Percentiles rank a stretch among this genome's conserved stretches.
phyloP scores from a whole-genome alignment of 2,797 vertebrate species.

The Xerus rutilus region DNA sequence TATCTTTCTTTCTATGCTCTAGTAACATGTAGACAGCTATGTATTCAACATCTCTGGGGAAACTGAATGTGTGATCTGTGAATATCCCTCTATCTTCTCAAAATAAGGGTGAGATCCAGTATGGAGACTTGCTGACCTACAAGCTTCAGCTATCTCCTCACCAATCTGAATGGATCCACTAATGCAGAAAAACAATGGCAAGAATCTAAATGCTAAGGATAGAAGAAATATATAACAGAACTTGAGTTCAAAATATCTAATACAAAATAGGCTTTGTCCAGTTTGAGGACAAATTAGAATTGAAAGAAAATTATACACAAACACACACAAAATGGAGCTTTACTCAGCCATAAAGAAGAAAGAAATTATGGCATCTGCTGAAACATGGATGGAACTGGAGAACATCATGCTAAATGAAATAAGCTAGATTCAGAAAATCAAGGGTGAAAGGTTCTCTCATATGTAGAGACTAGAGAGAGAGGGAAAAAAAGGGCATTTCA shows the following conservation, averaged over 20 bases:
- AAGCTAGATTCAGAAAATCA: no score
- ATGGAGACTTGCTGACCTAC: neutral
- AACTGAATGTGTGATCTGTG: neutral
- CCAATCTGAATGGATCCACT: neutral
- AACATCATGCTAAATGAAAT: no score
- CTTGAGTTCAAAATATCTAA: neutral
- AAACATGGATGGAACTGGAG: no score
- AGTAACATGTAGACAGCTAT: neutral
- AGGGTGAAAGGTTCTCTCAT: no score
- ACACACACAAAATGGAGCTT: no score
- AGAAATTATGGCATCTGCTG: no score
- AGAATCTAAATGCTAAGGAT: neutral
- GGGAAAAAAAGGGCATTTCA: no score
- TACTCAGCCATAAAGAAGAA: no score
- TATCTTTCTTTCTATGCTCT: neutral
- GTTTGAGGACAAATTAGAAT: neutral
- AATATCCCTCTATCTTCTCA: neutral
- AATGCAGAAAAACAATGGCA: neutral
- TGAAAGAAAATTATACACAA: neutral
- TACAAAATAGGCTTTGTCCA: neutral
- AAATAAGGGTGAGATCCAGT: neutral
- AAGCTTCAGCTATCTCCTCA: neutral
- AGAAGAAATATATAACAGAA: neutral
- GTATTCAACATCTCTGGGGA: neutral
- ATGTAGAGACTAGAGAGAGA: no score